These are phyloP conservation scores for Exocentrus adspersus DNA, from an alignment of 2,888 invertebrate genomes.

Conservation along the genomic window DNA sequence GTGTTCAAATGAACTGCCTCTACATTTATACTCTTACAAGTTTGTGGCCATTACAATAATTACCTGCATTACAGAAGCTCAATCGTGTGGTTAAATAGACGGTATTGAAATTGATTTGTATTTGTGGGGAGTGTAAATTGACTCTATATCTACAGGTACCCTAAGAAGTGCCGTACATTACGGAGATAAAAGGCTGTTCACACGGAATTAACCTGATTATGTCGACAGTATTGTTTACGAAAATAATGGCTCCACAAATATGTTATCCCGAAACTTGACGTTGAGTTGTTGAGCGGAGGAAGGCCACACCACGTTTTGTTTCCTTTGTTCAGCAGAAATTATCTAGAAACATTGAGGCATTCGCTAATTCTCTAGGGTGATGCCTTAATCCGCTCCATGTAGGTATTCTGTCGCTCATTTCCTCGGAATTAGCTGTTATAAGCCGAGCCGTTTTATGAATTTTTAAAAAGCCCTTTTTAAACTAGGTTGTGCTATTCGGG, in stretches of 20 bases:
- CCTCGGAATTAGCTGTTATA: constrained; percentile 49
- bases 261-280: constrained; percentile 41
- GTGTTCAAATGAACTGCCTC: too few species aligned
- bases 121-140: too few species aligned
- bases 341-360: constrained; percentile 51
- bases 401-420: constrained; percentile 51
- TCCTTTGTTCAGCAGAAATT: constrained; percentile 53
- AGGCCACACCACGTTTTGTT: constrained; percentile 37
- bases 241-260: constrained; percentile 39
- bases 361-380: constrained; percentile 53
- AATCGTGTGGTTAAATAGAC: too few species aligned
- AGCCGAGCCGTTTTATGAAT: constrained; percentile 49
- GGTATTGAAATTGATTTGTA: too few species aligned
- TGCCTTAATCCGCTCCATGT: constrained; percentile 51
- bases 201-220: constrained; percentile 37
- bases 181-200: constrained; percentile 36
- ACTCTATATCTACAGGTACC: constrained; percentile 12
- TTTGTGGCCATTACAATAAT: too few species aligned
- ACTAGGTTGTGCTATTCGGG: constrained; percentile 44
- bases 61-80: too few species aligned
- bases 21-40: too few species aligned
- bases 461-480: constrained; percentile 50
- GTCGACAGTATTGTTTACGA: constrained; percentile 28
- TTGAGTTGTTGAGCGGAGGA: constrained; percentile 39
- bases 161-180: constrained; percentile 31